phyloP scores from a whole-genome alignment of 2,797 vertebrate species.

The Heterohyrax brucei region DNA sequence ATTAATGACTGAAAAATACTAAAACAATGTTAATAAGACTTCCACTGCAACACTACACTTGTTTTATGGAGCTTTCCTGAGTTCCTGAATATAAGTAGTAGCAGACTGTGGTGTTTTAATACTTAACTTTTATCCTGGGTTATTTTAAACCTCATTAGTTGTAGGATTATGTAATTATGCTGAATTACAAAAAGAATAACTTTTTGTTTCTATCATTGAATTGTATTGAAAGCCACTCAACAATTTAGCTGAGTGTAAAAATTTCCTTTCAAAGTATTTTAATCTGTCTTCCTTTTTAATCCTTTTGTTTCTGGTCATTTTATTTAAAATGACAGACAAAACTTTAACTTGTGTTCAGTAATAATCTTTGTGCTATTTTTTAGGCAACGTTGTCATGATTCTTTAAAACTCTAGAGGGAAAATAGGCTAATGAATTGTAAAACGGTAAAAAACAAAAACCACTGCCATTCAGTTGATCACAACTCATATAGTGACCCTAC shows the following conservation, averaged over 20 bases:
- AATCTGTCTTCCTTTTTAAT: background rate
- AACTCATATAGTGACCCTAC: no score
- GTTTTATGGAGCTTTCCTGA: background rate
- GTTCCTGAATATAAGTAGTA: background rate
- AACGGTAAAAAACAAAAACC: background rate
- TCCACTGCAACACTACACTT: background rate
- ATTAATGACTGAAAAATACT: background rate
- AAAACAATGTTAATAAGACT: background rate
- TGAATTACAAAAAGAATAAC: background rate
- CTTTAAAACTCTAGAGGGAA: background rate
- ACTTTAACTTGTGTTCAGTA: background rate
- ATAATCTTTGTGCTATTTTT: background rate
- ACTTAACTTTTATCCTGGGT: background rate
- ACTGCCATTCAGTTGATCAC: no score
- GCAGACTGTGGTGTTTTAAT: background rate
- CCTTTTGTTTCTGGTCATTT: background rate
- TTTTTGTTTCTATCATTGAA: background rate
- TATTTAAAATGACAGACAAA: background rate
- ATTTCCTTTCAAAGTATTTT: background rate
- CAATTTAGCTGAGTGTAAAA: background rate
- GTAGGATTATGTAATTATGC: background rate
- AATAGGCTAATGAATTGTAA: background rate
- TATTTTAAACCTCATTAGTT: background rate
- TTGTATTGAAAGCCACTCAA: background rate
- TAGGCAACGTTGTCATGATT: background rate